phyloP scores from a whole-genome alignment of 2,113 vertebrate genomes.

The Panthera uncia region DNA sequence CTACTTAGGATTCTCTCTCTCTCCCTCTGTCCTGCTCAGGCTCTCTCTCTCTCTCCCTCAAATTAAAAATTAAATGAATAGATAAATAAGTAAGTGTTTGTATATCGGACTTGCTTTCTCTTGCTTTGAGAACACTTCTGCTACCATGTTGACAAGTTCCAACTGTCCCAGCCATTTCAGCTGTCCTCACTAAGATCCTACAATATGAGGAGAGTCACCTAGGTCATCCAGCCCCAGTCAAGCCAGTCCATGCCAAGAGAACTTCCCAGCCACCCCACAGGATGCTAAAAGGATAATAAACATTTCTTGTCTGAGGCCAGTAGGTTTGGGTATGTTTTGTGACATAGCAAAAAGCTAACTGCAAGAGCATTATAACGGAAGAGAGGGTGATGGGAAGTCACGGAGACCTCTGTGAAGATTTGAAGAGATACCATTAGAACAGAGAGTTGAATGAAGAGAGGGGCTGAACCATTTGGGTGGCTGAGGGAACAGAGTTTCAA shows the following conservation, averaged over 20 bases:
- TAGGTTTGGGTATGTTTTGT: not conserved
- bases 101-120: not conserved
- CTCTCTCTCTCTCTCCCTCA: no score
- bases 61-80: no score
- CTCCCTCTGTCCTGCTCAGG: no score
- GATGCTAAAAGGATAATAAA: not conserved
- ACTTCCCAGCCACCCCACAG: not conserved
- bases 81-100: no score
- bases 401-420: not conserved
- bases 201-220: not conserved
- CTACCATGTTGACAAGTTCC: not conserved
- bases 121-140: not conserved
- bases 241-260: not conserved
- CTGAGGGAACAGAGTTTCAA: not conserved
- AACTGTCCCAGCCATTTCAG: not conserved
- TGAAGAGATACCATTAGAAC: not conserved
- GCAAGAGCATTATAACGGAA: not conserved
- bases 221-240: not conserved
- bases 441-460: not conserved
- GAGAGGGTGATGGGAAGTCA: not conserved
- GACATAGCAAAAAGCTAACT: not conserved
- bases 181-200: not conserved
- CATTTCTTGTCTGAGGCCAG: not conserved
- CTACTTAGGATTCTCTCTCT: no score
- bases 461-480: not conserved